phyloP scores from a whole-genome alignment of 2,113 vertebrate genomes.

The Mesembrinibis cayennensis region DNA sequence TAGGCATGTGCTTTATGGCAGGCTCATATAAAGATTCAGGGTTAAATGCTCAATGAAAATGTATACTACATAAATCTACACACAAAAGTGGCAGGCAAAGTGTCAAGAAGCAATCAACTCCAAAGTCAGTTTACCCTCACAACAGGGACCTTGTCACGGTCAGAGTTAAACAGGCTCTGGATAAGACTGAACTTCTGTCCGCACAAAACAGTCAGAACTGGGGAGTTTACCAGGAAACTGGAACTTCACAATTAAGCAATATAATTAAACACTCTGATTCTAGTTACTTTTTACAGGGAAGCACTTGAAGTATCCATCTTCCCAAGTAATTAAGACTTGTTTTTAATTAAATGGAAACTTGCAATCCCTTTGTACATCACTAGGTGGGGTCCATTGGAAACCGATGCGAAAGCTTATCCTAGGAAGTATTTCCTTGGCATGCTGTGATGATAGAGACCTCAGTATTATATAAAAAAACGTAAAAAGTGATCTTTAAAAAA shows the following conservation, averaged over 20 bases:
- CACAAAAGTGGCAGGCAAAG: conserved; percentile 21
- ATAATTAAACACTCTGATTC: neutral
- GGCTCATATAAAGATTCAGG: conserved; percentile 53
- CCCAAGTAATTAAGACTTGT: neutral
- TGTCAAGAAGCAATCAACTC: conserved; percentile 65
- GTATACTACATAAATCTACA: conserved; percentile 52
- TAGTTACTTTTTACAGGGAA: neutral
- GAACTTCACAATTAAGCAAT: neutral
- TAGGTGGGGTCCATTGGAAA: neutral
- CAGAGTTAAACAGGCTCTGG: conserved; percentile 33
- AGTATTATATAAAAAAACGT: neutral
- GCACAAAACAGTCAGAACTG: neutral
- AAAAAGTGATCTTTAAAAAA: neutral
- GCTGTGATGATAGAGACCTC: neutral
- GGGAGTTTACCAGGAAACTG: neutral
- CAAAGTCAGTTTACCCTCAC: conserved; percentile 54
- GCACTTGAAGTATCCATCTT: neutral
- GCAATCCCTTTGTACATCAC: neutral
- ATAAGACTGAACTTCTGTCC: neutral
- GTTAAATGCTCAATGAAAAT: conserved; percentile 66
- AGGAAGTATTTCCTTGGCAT: neutral
- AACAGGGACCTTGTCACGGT: conserved; percentile 30
- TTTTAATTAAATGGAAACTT: neutral
- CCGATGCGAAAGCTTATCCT: neutral
- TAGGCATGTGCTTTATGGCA: conserved; percentile 35